These are phyloP conservation scores for Stegostoma tigrinum DNA, from an alignment of 2,113 vertebrate species.

Conservation along the genomic window DNA sequence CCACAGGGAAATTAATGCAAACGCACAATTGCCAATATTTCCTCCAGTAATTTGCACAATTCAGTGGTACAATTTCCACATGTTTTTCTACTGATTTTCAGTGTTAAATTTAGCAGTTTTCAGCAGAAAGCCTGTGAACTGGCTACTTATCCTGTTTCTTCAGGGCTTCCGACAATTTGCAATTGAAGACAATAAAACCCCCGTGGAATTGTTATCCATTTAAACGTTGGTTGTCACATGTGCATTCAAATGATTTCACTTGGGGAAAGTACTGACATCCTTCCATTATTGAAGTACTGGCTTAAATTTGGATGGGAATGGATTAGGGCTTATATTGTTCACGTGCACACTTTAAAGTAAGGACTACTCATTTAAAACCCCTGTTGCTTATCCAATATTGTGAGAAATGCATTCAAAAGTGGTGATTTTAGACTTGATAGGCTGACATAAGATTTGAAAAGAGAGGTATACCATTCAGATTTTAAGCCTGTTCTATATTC, in stretches of 20 bases:
- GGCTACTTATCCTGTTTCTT: not conserved
- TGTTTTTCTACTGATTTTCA: not conserved
- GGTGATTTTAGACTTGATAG: not conserved
- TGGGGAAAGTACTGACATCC: not conserved
- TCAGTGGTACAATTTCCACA: not conserved
- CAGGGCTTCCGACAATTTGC: not conserved
- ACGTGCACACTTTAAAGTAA: not conserved
- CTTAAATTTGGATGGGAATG: not conserved
- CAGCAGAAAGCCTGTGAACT: not conserved
- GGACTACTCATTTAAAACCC: not conserved
- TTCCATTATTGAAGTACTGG: not conserved
- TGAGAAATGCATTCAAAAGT: not conserved
- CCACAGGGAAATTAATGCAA: not conserved
- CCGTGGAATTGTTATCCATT: not conserved
- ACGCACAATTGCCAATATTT: not conserved
- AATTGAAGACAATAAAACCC: not conserved
- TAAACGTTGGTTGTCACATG: not conserved
- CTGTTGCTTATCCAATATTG: not conserved
- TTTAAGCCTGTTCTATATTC: not conserved
- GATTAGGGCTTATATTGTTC: not conserved
- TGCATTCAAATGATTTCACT: not conserved
- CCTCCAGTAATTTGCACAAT: not conserved
- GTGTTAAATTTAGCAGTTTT: not conserved
- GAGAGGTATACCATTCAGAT: not conserved
- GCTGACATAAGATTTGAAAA: not conserved